Evolutionary conservation across 2,888 invertebrate genomes (phyloP).

Genomic region (Pelosia muscerda): DNA sequence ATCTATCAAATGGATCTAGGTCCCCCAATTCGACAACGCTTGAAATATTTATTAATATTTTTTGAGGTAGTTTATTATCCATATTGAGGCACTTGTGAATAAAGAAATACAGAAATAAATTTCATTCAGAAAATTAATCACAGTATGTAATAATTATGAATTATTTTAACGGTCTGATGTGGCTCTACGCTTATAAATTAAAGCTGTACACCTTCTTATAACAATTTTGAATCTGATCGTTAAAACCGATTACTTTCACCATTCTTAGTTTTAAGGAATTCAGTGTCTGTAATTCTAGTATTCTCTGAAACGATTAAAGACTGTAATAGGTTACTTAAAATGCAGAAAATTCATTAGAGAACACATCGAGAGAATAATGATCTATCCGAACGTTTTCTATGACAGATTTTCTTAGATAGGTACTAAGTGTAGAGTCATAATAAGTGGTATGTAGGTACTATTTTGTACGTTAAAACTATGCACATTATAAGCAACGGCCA

Average conservation of each 20-base stretch:
- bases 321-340: not conserved
- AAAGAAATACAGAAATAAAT: too few relatives aligned
- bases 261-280: conserved; percentile 12
- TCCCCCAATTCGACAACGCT: too few relatives aligned
- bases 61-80: too few relatives aligned
- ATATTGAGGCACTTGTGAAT: too few relatives aligned
- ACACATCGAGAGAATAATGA: not conserved
- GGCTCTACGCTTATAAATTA: conserved; percentile 27
- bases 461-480: too few relatives aligned
- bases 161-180: conserved; percentile 13
- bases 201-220: conserved; percentile 30
- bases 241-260: conserved; percentile 33
- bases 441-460: too few relatives aligned
- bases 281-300: conserved; percentile 16
- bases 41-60: too few relatives aligned
- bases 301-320: not conserved
- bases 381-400: not conserved
- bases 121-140: too few relatives aligned
- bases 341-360: not conserved
- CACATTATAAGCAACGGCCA: too few relatives aligned
- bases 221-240: conserved; percentile 30
- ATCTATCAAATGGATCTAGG: too few relatives aligned
- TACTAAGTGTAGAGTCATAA: not conserved
- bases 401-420: not conserved
- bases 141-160: not conserved